Base-by-base conservation (phyloP, 2,888 invertebrate species). In the Aspidapion aeneum region DNA sequence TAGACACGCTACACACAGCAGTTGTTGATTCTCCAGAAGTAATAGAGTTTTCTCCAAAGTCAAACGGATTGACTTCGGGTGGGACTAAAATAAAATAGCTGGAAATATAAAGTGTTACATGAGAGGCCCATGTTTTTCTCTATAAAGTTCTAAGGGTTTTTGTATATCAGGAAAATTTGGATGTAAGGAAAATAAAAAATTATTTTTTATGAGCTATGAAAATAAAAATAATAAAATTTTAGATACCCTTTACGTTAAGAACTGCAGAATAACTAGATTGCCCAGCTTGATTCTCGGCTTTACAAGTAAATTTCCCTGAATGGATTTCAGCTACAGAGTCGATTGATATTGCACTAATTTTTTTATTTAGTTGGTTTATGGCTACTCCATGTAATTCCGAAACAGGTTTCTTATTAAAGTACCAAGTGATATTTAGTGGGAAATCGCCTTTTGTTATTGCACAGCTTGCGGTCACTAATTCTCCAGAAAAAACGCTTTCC, bases 271-370 rank as follows among this genome's bases (percentile, higher is more conserved):
- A 84, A 70, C 84, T 85, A 65, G 84, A 81, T 52, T 81, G 75
- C 67, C 89, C 93, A 63, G 90, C 91, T 70, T 83, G 83, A 80
- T 92, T 93, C 79, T 86, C 85, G 62, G 89, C 90, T 70, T 76
- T 73, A 69, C 84, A 85, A 16, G 82, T 81, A 70, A 83, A 84
- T 62, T 80, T 78, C 19, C 85, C 85, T 52, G 79, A 77, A 69
- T 84, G 83, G 21, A 76, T 74, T 18, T 81, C 81, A 64, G 80
- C 77, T 1, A 82, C 82, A 16, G 82, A 79, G 65, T 83, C 83
- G 66, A 85, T 84, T 70, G 78, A 81, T 57, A 85, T 75, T 63
- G 82, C 79, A 72, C 83, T 84, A 66, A 82, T 81, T 71, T 81
- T 79, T 72, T 79, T 80, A 18, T 79, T 80, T 1, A 79, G 79